Evolutionary conservation across 2,888 invertebrate species (phyloP), one percentile per base, ranked within the genome.

Genomic region (Drosophila nigricruria): DNA sequence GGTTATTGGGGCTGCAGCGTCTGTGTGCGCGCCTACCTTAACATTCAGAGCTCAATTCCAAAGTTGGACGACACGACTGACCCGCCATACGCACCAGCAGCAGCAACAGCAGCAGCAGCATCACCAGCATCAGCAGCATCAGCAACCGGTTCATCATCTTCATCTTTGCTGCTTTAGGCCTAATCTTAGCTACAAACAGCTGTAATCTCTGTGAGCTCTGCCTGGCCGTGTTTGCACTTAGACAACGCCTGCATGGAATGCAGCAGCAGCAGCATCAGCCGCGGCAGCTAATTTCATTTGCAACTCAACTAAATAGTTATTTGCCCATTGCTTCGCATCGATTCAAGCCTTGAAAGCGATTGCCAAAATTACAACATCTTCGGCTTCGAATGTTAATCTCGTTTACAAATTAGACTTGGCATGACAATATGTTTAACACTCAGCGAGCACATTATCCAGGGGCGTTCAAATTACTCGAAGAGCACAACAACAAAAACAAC

Each of bases 11-110:
- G 82, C 79, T 82, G 77, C 77, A 68, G 70, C 67, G 59, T 52
- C 68, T 64, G 57, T 64, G 45, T 69, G 54, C 42, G 80, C 76
- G 87, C 89, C 92, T 92, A 91, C 91, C 92, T 92, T 92, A 91
- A 92, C 92, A 92, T 91, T 91, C 90, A 83, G 70, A 64, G 73
- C 73, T 73, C 53, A 89, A 90, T 84, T 89, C 87, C 82, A 85
- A 83, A 88, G 77, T 79, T 78, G 77, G 80, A 79, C 73, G 73
- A 74, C 71, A 77, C 73, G 74, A 74, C 74, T 72, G 72, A 71
- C 67, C 75, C 70, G 78, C 67, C 70, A 74, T 62, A 76, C 70
- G 66, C 77, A 70, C 77, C 79, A 34, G 32, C 70, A 60, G 36
- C 34, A 74, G 9, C 67, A 69, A 72, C 78, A 30, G 5, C 66